A percentile compares a stretch with the other conserved stretches of the same genome.
phyloP scores from a whole-genome alignment of 2,797 vertebrate genomes.

The Coregonus suidteri region DNA sequence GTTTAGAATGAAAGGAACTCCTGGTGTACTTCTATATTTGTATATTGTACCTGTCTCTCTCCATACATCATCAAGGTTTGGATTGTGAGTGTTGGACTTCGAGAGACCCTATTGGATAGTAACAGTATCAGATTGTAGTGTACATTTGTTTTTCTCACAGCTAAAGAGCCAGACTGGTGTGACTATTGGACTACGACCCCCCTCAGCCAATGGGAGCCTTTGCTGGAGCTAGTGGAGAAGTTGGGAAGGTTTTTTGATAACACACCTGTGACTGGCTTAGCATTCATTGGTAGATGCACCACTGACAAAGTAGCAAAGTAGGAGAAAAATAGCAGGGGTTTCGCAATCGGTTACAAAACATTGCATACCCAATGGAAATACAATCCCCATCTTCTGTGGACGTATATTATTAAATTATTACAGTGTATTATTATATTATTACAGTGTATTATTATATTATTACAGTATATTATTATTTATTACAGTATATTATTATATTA shows the following conservation, averaged over 20 bases:
- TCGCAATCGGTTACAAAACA: not conserved
- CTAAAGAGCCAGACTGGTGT: not conserved
- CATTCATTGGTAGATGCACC: not conserved
- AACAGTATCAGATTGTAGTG: not conserved
- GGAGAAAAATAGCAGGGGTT: not conserved
- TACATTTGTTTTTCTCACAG: not conserved
- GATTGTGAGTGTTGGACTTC: not conserved
- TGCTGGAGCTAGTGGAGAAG: too few species aligned
- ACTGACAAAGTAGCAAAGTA: not conserved
- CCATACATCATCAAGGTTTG: not conserved
- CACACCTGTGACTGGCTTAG: not conserved
- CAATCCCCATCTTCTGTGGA: not conserved
- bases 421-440: too few species aligned
- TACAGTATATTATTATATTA: too few species aligned
- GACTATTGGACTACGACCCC: not conserved
- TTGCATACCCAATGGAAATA: slow-evolving; percentile 1
- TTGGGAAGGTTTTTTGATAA: not conserved
- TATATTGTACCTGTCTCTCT: not conserved
- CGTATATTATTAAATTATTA: not conserved
- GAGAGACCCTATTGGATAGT: not conserved
- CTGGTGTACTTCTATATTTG: not conserved
- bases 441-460: too few species aligned
- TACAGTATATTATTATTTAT: too few species aligned
- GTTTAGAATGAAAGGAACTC: not conserved
- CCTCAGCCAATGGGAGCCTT: too few species aligned